A percentile compares a stretch with the other conserved stretches of the same genome.
Evolutionary conservation across 2,888 invertebrate species (phyloP).

Genomic region (Drosophila lacicola): DNA sequence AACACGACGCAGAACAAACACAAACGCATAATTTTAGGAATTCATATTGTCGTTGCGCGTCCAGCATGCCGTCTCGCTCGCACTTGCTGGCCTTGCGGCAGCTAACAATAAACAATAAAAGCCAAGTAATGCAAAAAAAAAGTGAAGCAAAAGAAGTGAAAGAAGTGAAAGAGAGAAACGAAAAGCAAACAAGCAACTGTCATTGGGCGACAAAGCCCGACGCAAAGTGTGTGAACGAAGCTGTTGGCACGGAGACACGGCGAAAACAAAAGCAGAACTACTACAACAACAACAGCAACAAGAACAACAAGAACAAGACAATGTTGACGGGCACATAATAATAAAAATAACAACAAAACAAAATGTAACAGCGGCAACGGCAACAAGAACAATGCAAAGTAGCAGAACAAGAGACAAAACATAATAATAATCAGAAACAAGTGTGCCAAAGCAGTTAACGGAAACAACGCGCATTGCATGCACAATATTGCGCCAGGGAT

Average conservation of each 20-base stretch:
- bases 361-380: constrained; percentile 41
- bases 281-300: constrained; percentile 20
- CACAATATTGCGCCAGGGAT: constrained; percentile 72
- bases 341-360: constrained; percentile 59
- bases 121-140: constrained; percentile 48
- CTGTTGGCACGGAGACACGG: constrained; percentile 42
- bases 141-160: constrained; percentile 28
- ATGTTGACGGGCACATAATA: constrained; percentile 58
- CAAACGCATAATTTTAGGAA: constrained; percentile 31
- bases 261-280: constrained; percentile 54
- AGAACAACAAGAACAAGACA: not conserved
- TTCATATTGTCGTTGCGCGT: constrained; percentile 18
- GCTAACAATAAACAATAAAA: constrained; percentile 61
- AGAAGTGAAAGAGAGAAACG: not conserved
- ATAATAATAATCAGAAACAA: constrained; percentile 81
- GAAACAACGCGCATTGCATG: constrained; percentile 82
- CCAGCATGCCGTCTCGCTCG: not conserved
- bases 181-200: constrained; percentile 26
- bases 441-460: constrained; percentile 82
- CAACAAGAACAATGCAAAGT: constrained; percentile 58
- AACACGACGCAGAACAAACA: not conserved
- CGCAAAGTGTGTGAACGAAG: constrained; percentile 34
- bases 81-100: constrained; percentile 1
- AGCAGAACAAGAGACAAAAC: constrained; percentile 72
- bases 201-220: constrained; percentile 12